Evolutionary conservation across 2,797 vertebrate genomes (phyloP).

Genomic region (Tenualosa thibaudeaui): DNA sequence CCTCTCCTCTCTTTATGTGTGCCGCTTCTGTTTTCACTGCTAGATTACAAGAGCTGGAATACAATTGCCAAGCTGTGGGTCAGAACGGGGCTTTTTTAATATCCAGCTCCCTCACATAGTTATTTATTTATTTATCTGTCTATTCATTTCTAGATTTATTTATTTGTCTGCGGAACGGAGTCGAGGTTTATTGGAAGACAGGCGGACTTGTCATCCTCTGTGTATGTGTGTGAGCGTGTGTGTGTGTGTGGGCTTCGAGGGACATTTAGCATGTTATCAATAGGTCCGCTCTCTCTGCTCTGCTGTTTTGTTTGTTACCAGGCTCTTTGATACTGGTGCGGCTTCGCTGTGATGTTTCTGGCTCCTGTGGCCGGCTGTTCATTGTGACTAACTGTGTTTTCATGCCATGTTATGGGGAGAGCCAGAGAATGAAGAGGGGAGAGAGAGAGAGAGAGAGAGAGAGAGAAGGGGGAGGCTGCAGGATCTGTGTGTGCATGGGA

Average conservation of each 20-base stretch:
- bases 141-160: slow-evolving; percentile 25
- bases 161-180: background rate
- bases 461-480: background rate
- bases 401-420: slow-evolving; percentile 6
- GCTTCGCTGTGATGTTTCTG: background rate
- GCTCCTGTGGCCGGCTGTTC: background rate
- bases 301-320: background rate
- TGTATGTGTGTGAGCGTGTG: too few relatives aligned
- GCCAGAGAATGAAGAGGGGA: background rate
- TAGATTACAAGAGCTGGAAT: slow-evolving; percentile 54
- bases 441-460: background rate
- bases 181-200: background rate
- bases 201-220: background rate
- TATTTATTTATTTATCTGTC: slow-evolving; percentile 52
- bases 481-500: too few relatives aligned
- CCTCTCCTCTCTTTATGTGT: background rate
- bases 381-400: slow-evolving; percentile 24
- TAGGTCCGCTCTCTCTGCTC: background rate
- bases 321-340: background rate
- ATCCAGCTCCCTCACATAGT: slow-evolving; percentile 38
- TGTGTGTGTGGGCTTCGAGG: background rate
- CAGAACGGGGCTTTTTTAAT: slow-evolving; percentile 50
- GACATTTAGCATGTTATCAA: background rate
- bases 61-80: slow-evolving; percentile 50
- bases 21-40: slow-evolving; percentile 46